Evolutionary conservation across 2,113 vertebrate genomes (phyloP).

Genomic region (Grus americana): DNA sequence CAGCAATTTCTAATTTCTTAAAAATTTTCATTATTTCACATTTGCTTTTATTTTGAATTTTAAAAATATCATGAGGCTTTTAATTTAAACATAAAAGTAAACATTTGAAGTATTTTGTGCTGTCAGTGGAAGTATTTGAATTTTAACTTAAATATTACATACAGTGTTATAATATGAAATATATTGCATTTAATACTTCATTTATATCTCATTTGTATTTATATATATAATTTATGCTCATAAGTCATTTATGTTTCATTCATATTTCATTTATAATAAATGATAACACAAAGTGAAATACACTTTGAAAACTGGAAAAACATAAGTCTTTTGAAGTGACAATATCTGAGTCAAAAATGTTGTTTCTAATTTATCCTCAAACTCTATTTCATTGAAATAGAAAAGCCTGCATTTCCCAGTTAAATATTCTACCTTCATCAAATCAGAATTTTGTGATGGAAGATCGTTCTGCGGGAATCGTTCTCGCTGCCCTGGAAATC

Average conservation of each 20-base stretch:
- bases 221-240: background rate
- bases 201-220: constrained; percentile 28
- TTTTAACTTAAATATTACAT: background rate
- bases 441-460: background rate
- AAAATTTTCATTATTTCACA: background rate
- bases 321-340: background rate
- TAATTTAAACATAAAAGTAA: background rate
- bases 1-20: background rate
- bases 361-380: background rate
- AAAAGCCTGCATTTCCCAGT: background rate
- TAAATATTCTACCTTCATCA: background rate
- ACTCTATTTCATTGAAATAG: background rate
- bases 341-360: background rate
- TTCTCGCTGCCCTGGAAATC: background rate
- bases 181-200: background rate
- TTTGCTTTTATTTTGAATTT: background rate
- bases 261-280: constrained; percentile 13
- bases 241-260: constrained; percentile 22
- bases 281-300: background rate
- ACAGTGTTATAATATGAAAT: background rate
- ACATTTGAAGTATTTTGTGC: background rate
- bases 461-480: rapidly evolving
- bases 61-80: background rate
- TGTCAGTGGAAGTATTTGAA: background rate
- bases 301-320: background rate